phyloP scores from a whole-genome alignment of 2,797 vertebrate species.

The Cuculus canorus region DNA sequence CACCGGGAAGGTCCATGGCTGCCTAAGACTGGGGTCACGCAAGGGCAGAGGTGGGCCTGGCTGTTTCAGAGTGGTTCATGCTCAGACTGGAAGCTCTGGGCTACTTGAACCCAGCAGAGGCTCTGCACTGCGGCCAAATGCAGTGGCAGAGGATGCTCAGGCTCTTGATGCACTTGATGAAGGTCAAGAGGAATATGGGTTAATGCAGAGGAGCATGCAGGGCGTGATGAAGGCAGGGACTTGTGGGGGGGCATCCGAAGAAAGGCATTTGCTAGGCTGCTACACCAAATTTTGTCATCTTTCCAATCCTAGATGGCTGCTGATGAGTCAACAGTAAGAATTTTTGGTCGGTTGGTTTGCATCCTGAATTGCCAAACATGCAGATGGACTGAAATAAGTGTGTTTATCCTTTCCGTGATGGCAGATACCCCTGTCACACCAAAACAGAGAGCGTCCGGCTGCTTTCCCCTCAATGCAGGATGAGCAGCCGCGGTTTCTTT shows the following conservation, averaged over 20 bases:
- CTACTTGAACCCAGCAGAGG: neutral
- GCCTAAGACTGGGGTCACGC: neutral
- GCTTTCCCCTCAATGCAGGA: neutral
- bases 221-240: neutral
- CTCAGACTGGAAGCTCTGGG: neutral
- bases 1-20: neutral
- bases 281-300: neutral
- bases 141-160: neutral
- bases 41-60: neutral
- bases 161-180: accelerated
- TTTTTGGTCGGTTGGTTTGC: neutral
- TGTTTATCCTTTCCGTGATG: neutral
- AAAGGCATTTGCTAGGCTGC: neutral
- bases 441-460: neutral
- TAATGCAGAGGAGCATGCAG: neutral
- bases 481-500: neutral
- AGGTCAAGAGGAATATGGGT: accelerated
- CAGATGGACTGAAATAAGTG: neutral
- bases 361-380: neutral
- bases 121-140: accelerated
- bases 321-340: neutral
- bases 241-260: neutral
- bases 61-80: accelerated
- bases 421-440: neutral
- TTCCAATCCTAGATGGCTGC: neutral